Evolutionary conservation across 2,888 invertebrate species (phyloP), one percentile per base, ranked within the genome.

Genomic region (Eurois occulta): DNA sequence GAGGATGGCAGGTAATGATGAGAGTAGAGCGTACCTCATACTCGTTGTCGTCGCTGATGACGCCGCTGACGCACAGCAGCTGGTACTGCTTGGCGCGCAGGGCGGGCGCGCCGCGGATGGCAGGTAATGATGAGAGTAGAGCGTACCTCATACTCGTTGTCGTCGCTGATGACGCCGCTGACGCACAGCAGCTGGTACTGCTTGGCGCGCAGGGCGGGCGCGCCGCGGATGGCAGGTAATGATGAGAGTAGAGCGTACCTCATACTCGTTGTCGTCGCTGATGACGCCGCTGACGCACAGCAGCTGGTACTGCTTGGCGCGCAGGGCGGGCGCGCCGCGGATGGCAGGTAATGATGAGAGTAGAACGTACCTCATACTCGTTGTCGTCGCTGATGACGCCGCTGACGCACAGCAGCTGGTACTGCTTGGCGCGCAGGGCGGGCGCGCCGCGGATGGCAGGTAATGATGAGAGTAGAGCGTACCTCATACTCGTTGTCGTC

Each of bases 131-230:
- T 35, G 35, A 35, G 35, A 4, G 35, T 35, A 35, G 35, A 35
- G 4, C 35, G 35, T 16, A 46, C 46, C 97, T 98, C 98, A 92
- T 98, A 98, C 92, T 98, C 98, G 60, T 97, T 95, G 85, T 98
- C 98, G 16, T 97, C 97, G 84, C 98, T 97, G 92, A 98, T 97
- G 77, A 97, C 97, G 2, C 99, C 99, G 82, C 97, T 97, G 82
- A 99, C 98, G 65, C 98, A 98, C 38, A 99, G 98, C 90, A 99
- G 97, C 95, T 99, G 99, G 96, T 99, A 99, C 95, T 99, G 99
- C 60, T 97, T 97, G 70, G 98, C 98, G 86, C 98, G 98, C 97
- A 99, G 97, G 0, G 98, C 98, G 13, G 97, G 96, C 38, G 98
- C 97, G 41, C 98, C 98, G 91, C 98, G 98, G n/a, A n/a, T n/a